Evolutionary conservation across 2,113 vertebrate species (phyloP), one percentile per base, ranked within the genome.

Genomic region (Cinclus cinclus): DNA sequence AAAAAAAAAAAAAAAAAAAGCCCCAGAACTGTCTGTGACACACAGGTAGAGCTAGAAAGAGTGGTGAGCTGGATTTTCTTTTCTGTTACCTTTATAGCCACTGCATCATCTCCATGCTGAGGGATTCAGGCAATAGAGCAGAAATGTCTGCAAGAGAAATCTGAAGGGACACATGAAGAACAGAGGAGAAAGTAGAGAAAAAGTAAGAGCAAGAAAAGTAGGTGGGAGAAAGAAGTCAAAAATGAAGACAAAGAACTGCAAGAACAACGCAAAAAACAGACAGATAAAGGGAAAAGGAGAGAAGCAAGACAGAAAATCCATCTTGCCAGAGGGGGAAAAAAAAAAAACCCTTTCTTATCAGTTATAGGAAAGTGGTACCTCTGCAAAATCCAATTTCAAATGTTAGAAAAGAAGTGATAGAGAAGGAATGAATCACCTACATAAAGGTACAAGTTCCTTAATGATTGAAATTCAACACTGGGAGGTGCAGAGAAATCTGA

Each of bases 341-440:
- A 37, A 87, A 95, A 85, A 65, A 85, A 91, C 85, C 74, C 56
- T 59, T 84, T 87, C 78, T 94, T 95, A 94, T 95, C 91, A 94
- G 81, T 89, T 65, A 75, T n/a, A 92, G 37, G 78, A 71, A 83
- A 95, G 58, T 86, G 37, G 83, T 91, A 85, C 65, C 46, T 91
- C 78, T 73, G 35, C 78, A 92, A 95, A 95, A 95, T 90, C 82
- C 93, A 94, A 96, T 95, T 96, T 87, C 87, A 65, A 82, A 92
- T 46, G 81, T 95, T 91, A 96, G 77, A 41, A 89, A 15, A 91
- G 58, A 76, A 79, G 77, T 44, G 87, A 95, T 53, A 94, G 89
- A 56, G 67, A 89, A 87, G 28, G 69, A 91, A 95, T 76, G 70
- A 85, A 92, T 89, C 84, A 89, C 83, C 67, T 85, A 27, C 41